These are phyloP conservation scores for Aix galericulata DNA, from an alignment of 2,113 vertebrate genomes.

Conservation along the genomic window DNA sequence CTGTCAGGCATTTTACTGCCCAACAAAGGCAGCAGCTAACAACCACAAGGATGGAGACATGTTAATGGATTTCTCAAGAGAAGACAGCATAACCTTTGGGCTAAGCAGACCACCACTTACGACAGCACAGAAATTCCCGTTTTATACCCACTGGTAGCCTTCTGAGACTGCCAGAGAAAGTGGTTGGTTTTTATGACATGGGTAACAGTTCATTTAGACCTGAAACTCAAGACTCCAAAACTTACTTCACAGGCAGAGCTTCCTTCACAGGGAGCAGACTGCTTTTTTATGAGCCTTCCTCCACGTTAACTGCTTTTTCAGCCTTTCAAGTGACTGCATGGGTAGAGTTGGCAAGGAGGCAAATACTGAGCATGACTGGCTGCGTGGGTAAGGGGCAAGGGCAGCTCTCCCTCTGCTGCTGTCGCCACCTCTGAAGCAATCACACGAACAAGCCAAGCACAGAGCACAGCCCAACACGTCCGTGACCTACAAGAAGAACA, in stretches of 20 bases:
- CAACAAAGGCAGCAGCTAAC: not conserved
- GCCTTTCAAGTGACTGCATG: accelerated
- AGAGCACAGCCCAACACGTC: not conserved
- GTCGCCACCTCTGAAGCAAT: not conserved
- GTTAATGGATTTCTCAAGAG: not conserved
- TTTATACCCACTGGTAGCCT: not conserved
- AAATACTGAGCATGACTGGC: not conserved
- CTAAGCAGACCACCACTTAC: not conserved
- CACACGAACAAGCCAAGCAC: not conserved
- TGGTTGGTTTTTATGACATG: not conserved
- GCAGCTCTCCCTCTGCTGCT: not conserved
- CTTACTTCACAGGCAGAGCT: not conserved
- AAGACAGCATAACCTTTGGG: not conserved
- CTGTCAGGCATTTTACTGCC: not conserved
- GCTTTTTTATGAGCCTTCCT: not conserved
- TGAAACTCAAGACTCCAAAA: not conserved
- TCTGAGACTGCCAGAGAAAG: not conserved
- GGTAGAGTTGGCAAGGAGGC: not conserved
- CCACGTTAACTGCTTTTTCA: not conserved
- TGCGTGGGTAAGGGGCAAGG: not conserved
- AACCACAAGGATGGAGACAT: not conserved
- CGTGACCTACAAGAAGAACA: not conserved
- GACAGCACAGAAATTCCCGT: not conserved
- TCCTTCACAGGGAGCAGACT: not conserved
- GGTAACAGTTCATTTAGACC: not conserved